Conservation (phyloP, 2,113 vertebrate species). For the Telmatochromis sp. region DNA sequence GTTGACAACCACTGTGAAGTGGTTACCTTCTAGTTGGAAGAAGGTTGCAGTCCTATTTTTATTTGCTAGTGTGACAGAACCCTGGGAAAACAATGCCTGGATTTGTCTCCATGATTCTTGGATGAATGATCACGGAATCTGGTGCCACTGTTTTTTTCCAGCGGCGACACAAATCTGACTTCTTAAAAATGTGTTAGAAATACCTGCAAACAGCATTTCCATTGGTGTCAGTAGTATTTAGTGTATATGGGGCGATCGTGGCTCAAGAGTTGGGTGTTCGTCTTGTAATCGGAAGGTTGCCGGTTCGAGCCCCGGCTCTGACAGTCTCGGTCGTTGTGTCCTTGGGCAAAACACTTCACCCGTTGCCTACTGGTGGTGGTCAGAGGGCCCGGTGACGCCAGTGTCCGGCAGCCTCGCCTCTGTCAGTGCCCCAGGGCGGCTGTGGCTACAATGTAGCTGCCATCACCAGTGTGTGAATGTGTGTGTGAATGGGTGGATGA, state of each 20-base stretch:
- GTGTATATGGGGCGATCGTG: not conserved
- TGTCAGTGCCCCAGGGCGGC: accelerated
- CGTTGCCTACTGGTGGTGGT: too few species aligned
- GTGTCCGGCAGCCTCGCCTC: accelerated
- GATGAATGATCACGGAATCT: not conserved
- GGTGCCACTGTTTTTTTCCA: not conserved
- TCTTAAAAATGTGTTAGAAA: not conserved
- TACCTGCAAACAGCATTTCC: not conserved
- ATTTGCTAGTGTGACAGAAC: not conserved
- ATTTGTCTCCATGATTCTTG: not conserved
- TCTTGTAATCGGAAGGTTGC: too few species aligned
- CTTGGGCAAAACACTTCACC: too few species aligned
- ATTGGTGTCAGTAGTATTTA: not conserved
- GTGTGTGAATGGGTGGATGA: too few species aligned
- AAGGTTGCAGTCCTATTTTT: accelerated
- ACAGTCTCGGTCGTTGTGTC: accelerated
- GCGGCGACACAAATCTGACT: too few species aligned
- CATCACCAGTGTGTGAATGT: too few species aligned
- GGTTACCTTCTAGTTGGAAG: not conserved
- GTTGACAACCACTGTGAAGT: accelerated
- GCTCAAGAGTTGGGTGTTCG: too few species aligned
- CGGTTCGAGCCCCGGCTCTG: accelerated
- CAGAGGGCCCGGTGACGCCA: accelerated
- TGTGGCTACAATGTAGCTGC: too few species aligned
- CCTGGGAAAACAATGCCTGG: accelerated